phyloP scores from a whole-genome alignment of 53 echinoderm and acorn worm species.

The Actinopyga echinites region DNA sequence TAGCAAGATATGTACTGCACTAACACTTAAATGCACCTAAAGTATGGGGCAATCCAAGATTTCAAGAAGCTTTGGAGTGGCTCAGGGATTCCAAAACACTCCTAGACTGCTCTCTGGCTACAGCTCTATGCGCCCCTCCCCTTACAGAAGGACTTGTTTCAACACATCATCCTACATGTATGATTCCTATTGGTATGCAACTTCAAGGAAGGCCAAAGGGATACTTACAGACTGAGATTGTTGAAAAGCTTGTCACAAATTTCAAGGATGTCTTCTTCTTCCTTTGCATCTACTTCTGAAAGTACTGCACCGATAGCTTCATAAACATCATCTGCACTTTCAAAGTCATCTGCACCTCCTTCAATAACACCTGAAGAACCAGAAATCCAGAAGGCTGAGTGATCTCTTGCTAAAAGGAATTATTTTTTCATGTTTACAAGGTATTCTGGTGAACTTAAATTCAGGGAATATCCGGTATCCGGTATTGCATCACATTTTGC shows the following conservation, averaged over 20 bases:
- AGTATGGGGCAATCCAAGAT: no score
- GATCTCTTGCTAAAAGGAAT: neutral
- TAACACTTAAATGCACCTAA: no score
- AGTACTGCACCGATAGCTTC: constrained; percentile 90
- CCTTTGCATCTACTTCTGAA: constrained; percentile 71
- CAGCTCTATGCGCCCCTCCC: no score
- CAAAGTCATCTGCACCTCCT: constrained; percentile 74
- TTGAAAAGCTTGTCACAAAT: constrained; percentile 73
- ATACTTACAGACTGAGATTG: constrained; percentile 73
- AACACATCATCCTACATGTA: no score
- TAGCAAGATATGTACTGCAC: no score
- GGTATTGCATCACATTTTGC: no score
- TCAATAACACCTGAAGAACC: constrained; percentile 79
- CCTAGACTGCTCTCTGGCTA: no score
- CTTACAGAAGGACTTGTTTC: no score
- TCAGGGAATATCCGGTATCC: no score
- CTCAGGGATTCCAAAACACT: no score
- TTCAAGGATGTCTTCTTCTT: constrained; percentile 58
- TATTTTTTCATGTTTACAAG: neutral
- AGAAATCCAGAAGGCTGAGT: neutral
- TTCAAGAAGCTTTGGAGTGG: no score
- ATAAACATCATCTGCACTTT: constrained; percentile 76
- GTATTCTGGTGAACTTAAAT: neutral
- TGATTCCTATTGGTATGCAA: neutral
- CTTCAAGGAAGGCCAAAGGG: neutral